Percentiles rank a stretch among this genome's conserved stretches.
These are phyloP conservation scores for Equus quagga DNA, from an alignment of 2,113 vertebrate species.

Conservation along the genomic window DNA sequence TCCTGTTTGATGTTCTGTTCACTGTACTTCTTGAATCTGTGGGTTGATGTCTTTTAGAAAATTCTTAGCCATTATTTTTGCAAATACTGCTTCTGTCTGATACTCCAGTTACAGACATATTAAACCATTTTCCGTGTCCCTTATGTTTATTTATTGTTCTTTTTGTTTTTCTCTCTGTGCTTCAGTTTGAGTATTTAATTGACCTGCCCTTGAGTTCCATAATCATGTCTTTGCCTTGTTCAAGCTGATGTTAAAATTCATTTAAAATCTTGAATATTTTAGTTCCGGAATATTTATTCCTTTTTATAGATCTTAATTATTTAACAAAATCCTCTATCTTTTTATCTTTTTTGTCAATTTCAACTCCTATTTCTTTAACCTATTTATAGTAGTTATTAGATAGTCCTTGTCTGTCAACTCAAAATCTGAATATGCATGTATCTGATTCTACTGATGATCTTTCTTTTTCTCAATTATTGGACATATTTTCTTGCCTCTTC, in stretches of 20 bases:
- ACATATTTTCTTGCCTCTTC: background rate
- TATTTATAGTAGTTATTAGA: background rate
- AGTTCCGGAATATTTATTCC: background rate
- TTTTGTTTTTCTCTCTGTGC: background rate
- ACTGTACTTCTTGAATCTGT: background rate
- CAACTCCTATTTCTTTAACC: background rate
- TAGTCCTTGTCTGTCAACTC: background rate
- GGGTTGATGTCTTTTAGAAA: background rate
- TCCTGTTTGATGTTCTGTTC: background rate
- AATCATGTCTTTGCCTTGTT: background rate
- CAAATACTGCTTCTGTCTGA: background rate
- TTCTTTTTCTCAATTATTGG: background rate
- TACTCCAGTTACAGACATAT: background rate
- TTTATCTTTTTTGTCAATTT: background rate
- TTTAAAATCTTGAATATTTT: conserved; percentile 3
- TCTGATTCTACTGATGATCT: background rate
- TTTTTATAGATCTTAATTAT: background rate
- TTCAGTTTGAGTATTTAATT: conserved; percentile 5
- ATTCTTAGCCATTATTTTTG: background rate
- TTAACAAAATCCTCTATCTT: background rate
- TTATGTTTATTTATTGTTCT: background rate
- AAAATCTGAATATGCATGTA: background rate
- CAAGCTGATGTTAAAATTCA: background rate
- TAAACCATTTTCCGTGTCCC: background rate
- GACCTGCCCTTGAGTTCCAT: background rate